These are phyloP conservation scores for Meloidogyne floridensis DNA, from an alignment of 1,140 invertebrate genomes.

Conservation along the genomic window DNA sequence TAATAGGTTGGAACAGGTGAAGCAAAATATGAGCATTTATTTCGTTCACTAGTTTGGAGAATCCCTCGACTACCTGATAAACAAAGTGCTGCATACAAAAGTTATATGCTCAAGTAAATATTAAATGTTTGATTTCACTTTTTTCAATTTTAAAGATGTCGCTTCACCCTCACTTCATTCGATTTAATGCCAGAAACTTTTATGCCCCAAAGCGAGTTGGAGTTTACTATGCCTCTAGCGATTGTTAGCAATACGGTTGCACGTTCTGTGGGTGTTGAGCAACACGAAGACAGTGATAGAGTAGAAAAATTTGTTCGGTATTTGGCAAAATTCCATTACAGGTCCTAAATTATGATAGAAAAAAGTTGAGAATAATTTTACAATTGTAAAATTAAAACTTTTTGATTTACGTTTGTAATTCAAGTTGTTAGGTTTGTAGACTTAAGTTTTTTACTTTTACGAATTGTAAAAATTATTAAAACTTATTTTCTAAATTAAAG, in stretches of 20 bases:
- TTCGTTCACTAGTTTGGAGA: slow-evolving; percentile 94
- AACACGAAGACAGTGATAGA: slow-evolving; percentile 79
- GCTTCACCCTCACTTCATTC: slow-evolving; percentile 89
- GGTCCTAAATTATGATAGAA: slow-evolving; percentile 39
- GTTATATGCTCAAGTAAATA: slow-evolving; percentile 58
- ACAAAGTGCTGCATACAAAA: slow-evolving; percentile 63
- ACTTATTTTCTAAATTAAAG: too few relatives aligned
- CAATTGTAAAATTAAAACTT: too few relatives aligned
- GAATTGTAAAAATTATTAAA: too few relatives aligned
- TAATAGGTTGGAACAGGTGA: slow-evolving; percentile 72
- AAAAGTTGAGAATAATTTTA: too few relatives aligned
- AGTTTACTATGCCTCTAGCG: slow-evolving; percentile 98
- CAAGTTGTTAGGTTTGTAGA: too few relatives aligned
- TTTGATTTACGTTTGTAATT: too few relatives aligned
- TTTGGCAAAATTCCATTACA: slow-evolving; percentile 92
- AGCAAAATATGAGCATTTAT: slow-evolving; percentile 98
- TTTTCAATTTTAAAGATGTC: slow-evolving; percentile 69
- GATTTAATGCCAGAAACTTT: slow-evolving; percentile 93
- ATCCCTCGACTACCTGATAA: slow-evolving; percentile 73
- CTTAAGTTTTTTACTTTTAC: too few relatives aligned
- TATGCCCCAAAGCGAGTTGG: slow-evolving; percentile 83
- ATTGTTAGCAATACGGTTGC: slow-evolving; percentile 94
- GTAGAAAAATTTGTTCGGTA: slow-evolving; percentile 98
- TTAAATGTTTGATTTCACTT: not conserved
- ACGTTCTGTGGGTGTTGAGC: slow-evolving; percentile 85